Conservation (phyloP, 2,113 vertebrate genomes). For the Indri indri region DNA sequence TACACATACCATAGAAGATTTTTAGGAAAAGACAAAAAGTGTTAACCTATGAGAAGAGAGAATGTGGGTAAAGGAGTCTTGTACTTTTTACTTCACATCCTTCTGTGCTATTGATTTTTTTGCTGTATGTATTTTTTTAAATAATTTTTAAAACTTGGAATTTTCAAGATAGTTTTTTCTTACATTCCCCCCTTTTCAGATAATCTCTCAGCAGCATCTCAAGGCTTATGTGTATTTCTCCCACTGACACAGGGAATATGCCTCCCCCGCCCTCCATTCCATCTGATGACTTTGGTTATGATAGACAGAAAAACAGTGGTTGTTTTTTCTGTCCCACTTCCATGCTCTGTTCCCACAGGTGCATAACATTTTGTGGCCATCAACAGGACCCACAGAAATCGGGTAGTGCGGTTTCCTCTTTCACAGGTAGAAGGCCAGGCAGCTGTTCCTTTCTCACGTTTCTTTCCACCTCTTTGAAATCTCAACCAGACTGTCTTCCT, state of each 20-base stretch:
- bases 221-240: not conserved
- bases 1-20: not conserved
- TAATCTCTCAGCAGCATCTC: not conserved
- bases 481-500: not conserved
- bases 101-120: not conserved
- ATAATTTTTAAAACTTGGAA: constrained; percentile 2
- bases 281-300: too few species aligned
- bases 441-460: too few species aligned
- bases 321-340: not conserved
- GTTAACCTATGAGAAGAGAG: not conserved
- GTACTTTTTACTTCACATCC: not conserved
- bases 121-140: not conserved
- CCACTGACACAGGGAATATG: not conserved
- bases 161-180: not conserved
- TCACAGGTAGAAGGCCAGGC: not conserved
- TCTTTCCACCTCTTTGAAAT: not conserved
- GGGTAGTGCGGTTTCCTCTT: rapidly evolving
- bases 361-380: not conserved
- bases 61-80: too few species aligned
- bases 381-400: not conserved
- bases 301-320: not conserved
- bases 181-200: not conserved
- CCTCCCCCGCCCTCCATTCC: not conserved
- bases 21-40: not conserved
- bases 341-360: not conserved